Evolutionary conservation across 2,113 vertebrate species (phyloP), one percentile per base, ranked within the genome.

Genomic region (Elanoides forficatus): DNA sequence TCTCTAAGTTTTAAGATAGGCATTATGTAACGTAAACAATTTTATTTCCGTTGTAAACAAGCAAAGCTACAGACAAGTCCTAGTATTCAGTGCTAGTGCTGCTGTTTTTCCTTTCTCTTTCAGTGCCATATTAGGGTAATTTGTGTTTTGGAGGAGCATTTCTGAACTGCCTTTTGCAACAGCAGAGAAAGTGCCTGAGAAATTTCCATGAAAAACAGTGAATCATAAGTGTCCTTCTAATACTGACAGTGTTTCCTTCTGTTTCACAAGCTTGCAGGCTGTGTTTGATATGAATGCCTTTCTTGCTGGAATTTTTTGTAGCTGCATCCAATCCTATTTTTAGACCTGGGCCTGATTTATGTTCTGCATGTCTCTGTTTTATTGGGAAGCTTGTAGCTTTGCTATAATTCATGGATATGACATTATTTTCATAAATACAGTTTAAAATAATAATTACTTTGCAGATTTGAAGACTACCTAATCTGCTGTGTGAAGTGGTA

Each of bases 201-300:
- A 93, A 84, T 53, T 66, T 89, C 84, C 60, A 36, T 94, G 88
- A 60, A 88, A 94, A 91, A 45, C 67, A 91, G 75, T 88, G 83
- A 89, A 83, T 95, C 59, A 81, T 22, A 14, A 30, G 34, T 20
- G 66, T 81, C 82, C 81, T 83, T 91, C 84, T 86, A 82, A 73
- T 43, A 20, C 38, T 89, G 72, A 84, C 42, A 60, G 32, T 20
- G 67, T 84, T 82, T 72, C 53, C 48, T 90, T 68, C 73, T 95
- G 90, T 56, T 94, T 85, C 15, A 22, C 62, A 80, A 94, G 95
- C n/a, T 60, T 71, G 62, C 56, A 55, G 84, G 34, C 91, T 63
- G 11, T 71, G 52, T 94, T 94, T 94, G 53, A 79, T 88, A 68
- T 8, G 45, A 93, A 82, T 80, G 58, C 48, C 53, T 96, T 85